phyloP scores from a whole-genome alignment of 2,888 invertebrate species.

The Chymomyza caudatula region DNA sequence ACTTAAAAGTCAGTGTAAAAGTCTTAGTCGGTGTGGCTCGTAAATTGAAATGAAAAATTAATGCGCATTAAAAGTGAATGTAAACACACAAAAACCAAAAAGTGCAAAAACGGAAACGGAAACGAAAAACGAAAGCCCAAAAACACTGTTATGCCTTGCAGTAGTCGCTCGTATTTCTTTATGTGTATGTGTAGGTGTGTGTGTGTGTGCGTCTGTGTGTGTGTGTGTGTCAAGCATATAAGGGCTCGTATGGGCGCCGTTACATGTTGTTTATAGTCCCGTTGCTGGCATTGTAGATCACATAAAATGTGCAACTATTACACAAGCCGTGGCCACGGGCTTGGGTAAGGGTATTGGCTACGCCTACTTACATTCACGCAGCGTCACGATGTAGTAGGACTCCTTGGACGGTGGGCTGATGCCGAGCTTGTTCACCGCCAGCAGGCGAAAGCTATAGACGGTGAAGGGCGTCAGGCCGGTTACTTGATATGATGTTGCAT shows the following conservation, averaged over 20 bases:
- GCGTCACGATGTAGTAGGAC: slow-evolving; percentile 86
- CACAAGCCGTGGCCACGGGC: neutral
- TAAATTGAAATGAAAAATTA: slow-evolving; percentile 67
- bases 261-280: slow-evolving; percentile 3
- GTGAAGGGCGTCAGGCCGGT: slow-evolving; percentile 85
- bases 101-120: neutral
- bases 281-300: neutral
- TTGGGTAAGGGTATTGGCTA: neutral
- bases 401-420: slow-evolving; percentile 83
- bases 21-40: slow-evolving; percentile 8
- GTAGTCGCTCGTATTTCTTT: neutral
- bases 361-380: slow-evolving; percentile 83
- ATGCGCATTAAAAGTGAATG: slow-evolving; percentile 57
- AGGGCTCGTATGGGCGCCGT: neutral
- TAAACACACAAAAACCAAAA: neutral
- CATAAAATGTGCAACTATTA: slow-evolving; percentile 1
- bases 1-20: slow-evolving; percentile 50
- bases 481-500: slow-evolving; percentile 83
- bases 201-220: too few relatives aligned
- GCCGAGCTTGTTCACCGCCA: slow-evolving; percentile 86
- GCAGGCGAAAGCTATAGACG: slow-evolving; percentile 86
- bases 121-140: neutral
- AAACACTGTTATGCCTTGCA: neutral
- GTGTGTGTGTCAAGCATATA: slow-evolving; percentile 7
- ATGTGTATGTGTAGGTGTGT: slow-evolving; percentile 23